Evolutionary conservation across 1,140 invertebrate species (phyloP).

Genomic region (Pygmarrhopalites habei): DNA sequence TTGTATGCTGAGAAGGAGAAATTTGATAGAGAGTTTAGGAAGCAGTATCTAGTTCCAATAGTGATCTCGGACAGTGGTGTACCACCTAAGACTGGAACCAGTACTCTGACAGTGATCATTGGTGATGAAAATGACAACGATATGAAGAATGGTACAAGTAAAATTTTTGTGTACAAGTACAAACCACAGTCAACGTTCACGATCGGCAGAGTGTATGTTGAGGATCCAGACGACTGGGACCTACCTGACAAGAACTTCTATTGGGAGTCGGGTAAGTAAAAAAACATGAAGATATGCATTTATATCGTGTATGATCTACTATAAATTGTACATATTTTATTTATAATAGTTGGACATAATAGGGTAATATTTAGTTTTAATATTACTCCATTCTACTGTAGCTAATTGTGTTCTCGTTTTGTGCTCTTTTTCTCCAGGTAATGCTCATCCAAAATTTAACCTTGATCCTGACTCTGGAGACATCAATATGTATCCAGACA

Average conservation of each 20-base stretch:
- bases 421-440: slow-evolving; percentile 30
- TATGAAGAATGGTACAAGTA: slow-evolving; percentile 71
- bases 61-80: slow-evolving; percentile 73
- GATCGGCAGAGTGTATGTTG: slow-evolving; percentile 82
- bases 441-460: slow-evolving; percentile 54
- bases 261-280: too few species aligned
- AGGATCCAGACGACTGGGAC: slow-evolving; percentile 91
- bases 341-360: too few species aligned
- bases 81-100: slow-evolving; percentile 61
- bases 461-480: slow-evolving; percentile 66
- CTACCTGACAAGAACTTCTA: slow-evolving; percentile 75
- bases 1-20: slow-evolving; percentile 43
- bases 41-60: slow-evolving; percentile 78
- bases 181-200: slow-evolving; percentile 49
- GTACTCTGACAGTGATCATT: slow-evolving; percentile 73
- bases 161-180: slow-evolving; percentile 88
- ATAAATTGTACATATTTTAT: too few species aligned
- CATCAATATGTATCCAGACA: slow-evolving; percentile 70
- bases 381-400: too few species aligned
- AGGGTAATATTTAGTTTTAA: too few species aligned
- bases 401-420: too few species aligned
- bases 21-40: slow-evolving; percentile 84
- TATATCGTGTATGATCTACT: too few species aligned
- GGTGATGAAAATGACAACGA: slow-evolving; percentile 84
- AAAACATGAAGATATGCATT: too few species aligned